Conservation (phyloP, 2,888 invertebrate genomes). For the Erannis defoliaria region DNA sequence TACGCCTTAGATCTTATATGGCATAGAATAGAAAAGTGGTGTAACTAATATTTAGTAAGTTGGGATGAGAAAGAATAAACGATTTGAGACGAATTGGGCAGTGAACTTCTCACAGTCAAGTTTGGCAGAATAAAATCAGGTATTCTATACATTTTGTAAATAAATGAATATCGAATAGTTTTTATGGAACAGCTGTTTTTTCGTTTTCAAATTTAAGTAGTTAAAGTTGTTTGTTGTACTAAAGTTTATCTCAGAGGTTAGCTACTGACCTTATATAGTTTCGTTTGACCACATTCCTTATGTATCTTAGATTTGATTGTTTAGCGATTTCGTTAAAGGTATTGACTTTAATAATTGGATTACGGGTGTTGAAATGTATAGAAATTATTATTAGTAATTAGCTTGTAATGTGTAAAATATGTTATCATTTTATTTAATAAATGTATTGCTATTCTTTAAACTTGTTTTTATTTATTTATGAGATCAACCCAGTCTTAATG, state of each 20-base stretch:
- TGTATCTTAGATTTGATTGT: too few relatives aligned
- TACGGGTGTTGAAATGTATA: neutral
- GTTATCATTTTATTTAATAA: constrained; percentile 31
- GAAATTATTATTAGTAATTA: constrained; percentile 12
- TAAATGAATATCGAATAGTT: too few relatives aligned
- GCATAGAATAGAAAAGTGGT: neutral
- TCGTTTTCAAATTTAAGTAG: too few relatives aligned
- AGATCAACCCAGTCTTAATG: too few relatives aligned
- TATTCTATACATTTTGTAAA: too few relatives aligned
- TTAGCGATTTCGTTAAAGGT: too few relatives aligned
- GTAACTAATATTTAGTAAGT: neutral
- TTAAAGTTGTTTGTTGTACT: too few relatives aligned
- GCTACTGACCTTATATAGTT: too few relatives aligned
- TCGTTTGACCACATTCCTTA: neutral
- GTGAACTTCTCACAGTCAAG: too few relatives aligned
- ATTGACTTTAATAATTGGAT: neutral
- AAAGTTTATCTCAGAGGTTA: too few relatives aligned
- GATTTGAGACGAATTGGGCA: neutral
- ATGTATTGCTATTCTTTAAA: constrained; percentile 14
- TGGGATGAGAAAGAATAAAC: neutral
- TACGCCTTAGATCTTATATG: constrained; percentile 14
- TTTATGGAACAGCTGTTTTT: too few relatives aligned
- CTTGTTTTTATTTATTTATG: neutral
- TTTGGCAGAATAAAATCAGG: too few relatives aligned
- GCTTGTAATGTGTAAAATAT: constrained; percentile 30